Evolutionary conservation across 2,888 invertebrate genomes (phyloP).

Genomic region (Melanostoma scalare): DNA sequence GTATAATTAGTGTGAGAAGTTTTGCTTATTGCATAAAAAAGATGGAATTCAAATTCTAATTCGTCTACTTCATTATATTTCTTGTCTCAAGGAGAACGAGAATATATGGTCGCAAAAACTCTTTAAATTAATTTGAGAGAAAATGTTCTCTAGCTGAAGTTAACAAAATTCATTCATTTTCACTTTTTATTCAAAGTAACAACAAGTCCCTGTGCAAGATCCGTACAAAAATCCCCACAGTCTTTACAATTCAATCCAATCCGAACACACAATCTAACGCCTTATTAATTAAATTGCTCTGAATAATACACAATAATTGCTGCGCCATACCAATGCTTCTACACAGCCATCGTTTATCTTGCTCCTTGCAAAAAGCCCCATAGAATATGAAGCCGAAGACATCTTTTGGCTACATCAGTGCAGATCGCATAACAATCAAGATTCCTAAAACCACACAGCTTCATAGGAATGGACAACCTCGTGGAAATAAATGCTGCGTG

Average conservation of each 20-base stretch:
- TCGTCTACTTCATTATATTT: too few species aligned
- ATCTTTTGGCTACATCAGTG: constrained; percentile 61
- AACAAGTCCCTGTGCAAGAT: not conserved
- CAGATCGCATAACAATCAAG: constrained; percentile 71
- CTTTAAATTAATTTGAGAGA: too few species aligned
- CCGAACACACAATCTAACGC: constrained; percentile 60
- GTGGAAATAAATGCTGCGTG: constrained; percentile 46
- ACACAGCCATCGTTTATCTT: constrained; percentile 43
- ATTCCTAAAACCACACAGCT: constrained; percentile 49
- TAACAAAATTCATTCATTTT: too few species aligned
- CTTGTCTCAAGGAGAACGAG: too few species aligned
- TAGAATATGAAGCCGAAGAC: constrained; percentile 5
- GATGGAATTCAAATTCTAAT: too few species aligned
- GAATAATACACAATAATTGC: constrained; percentile 70
- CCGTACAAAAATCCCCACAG: constrained; percentile 35
- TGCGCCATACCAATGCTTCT: constrained; percentile 54
- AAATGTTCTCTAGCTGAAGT: too few species aligned
- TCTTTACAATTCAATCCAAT: constrained; percentile 66
- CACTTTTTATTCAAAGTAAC: too few species aligned
- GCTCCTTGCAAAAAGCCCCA: not conserved
- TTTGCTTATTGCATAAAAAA: too few species aligned
- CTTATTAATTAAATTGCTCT: constrained; percentile 71
- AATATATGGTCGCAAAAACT: too few species aligned
- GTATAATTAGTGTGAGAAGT: too few species aligned
- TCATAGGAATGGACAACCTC: constrained; percentile 5